Evolutionary conservation across 1,140 invertebrate species (phyloP).

Genomic region (Acarapis woodi): DNA sequence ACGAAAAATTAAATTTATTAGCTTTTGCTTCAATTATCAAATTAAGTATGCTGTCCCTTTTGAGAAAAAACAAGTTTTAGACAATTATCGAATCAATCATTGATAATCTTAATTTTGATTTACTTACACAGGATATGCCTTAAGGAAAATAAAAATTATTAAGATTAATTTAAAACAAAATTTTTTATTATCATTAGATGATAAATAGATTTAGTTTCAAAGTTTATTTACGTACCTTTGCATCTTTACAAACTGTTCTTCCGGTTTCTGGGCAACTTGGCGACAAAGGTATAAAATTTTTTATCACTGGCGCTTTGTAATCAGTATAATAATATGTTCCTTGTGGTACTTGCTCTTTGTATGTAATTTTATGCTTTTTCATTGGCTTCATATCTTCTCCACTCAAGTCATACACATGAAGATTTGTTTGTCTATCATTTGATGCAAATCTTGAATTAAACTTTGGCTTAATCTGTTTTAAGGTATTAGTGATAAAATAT

Average conservation of each 20-base stretch:
- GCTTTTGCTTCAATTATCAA: slow-evolving; percentile 11
- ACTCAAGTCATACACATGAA: no score
- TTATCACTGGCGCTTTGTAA: slow-evolving; percentile 7
- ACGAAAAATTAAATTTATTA: slow-evolving; percentile 12
- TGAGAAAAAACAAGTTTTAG: neutral
- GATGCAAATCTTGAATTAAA: no score
- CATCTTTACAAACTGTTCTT: slow-evolving; percentile 12
- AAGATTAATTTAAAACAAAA: neutral
- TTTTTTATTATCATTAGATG: neutral
- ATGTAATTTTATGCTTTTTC: no score
- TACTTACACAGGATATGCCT: slow-evolving; percentile 1
- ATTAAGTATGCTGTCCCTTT: slow-evolving; percentile 12
- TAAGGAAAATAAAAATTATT: neutral
- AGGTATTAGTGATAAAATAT: no score
- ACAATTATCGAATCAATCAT: neutral
- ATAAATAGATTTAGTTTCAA: no score
- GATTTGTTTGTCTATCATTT: no score
- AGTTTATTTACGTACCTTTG: no score
- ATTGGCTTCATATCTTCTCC: no score
- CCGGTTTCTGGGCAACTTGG: slow-evolving; percentile 14
- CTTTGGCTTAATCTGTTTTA: no score
- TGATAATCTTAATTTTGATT: neutral
- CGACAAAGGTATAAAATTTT: slow-evolving; percentile 10
- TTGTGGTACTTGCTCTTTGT: neutral
- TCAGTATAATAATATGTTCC: slow-evolving; percentile 12